Conservation (phyloP, 2,888 invertebrate species). For the Nomada ferruginata region DNA sequence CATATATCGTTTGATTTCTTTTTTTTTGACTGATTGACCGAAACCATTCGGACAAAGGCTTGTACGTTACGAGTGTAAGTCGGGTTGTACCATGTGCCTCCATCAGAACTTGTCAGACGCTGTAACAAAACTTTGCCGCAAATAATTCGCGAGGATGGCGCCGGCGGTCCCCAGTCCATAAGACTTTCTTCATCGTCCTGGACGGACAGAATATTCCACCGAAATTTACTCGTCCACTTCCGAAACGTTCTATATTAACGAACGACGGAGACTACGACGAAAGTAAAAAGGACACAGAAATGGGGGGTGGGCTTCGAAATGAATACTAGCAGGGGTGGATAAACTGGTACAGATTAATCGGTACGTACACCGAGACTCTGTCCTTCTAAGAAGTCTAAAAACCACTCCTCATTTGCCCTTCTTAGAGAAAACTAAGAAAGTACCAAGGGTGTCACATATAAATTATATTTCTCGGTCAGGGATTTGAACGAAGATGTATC, state of each 20-base stretch:
- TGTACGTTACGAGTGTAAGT: neutral
- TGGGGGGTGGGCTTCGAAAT: neutral
- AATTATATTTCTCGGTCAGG: constrained; percentile 15
- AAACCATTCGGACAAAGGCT: neutral
- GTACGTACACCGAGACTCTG: neutral
- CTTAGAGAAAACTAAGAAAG: constrained; percentile 3
- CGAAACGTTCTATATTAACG: neutral
- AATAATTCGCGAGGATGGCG: constrained; percentile 15
- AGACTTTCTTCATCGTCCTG: constrained; percentile 24
- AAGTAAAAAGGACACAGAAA: neutral
- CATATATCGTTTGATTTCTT: too few species aligned
- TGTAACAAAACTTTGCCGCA: constrained; percentile 28
- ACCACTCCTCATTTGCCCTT: neutral
- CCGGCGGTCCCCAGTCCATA: neutral
- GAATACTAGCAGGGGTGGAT: constrained; percentile 10
- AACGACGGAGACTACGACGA: neutral
- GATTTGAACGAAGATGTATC: constrained; percentile 9
- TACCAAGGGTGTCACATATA: neutral
- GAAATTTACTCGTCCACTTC: constrained; percentile 25
- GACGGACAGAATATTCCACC: constrained; percentile 6
- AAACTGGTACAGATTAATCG: constrained; percentile 32
- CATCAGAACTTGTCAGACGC: constrained; percentile 24
- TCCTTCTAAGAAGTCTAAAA: constrained; percentile 7
- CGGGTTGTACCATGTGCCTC: neutral
- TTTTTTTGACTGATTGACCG: neutral